phyloP scores from a whole-genome alignment of 2,888 invertebrate genomes.

The Gerris lacustris region DNA sequence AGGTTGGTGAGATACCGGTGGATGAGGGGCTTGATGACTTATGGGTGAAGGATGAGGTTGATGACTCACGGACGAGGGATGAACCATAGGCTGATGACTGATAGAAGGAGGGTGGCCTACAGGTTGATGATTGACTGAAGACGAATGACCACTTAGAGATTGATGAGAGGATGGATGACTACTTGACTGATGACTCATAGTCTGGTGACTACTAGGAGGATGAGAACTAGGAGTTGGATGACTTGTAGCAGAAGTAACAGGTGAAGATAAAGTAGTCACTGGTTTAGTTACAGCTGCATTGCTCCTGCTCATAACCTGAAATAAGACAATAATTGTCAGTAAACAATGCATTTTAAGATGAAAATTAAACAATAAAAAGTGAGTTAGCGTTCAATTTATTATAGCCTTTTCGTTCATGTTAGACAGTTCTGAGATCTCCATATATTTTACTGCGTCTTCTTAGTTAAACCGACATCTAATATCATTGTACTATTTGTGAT shows the following conservation, averaged over 20 bases:
- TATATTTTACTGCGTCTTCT: too few relatives aligned
- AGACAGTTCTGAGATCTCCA: too few relatives aligned
- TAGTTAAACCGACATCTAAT: too few relatives aligned
- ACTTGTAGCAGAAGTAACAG: neutral
- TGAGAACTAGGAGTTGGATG: neutral
- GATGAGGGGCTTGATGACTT: constrained; percentile 21
- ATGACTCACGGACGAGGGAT: constrained; percentile 22
- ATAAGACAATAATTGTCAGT: neutral
- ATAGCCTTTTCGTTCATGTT: too few relatives aligned
- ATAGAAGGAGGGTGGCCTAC: neutral
- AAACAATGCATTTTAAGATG: too few relatives aligned
- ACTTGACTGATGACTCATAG: neutral
- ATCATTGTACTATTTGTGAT: too few relatives aligned
- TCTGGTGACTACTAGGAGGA: neutral
- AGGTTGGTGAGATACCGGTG: constrained; percentile 20
- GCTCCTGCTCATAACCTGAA: neutral
- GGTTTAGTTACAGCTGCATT: neutral
- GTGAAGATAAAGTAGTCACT: neutral
- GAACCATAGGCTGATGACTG: constrained; percentile 14
- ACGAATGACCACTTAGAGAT: neutral
- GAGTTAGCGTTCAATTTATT: too few relatives aligned
- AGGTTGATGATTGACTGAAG: neutral
- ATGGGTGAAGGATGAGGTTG: constrained; percentile 22
- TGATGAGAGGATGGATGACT: neutral
- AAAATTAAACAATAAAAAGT: too few relatives aligned